phyloP scores from a whole-genome alignment of 2,888 invertebrate genomes.

The Standfussiana lucernea region DNA sequence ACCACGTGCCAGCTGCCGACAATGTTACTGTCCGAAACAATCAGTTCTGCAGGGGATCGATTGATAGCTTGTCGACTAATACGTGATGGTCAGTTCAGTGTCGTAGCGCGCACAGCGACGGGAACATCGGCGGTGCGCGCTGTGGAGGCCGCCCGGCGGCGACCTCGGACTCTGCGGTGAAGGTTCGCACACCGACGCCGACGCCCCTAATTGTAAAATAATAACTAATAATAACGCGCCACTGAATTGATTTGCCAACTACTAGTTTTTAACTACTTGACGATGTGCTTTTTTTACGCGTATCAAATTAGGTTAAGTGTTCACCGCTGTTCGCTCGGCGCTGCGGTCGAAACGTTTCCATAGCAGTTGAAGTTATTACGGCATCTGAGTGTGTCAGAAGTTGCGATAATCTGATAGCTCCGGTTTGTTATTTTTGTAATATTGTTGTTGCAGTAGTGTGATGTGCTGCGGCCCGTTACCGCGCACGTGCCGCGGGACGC shows the following conservation, averaged over 20 bases:
- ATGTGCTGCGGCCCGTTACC: slow-evolving; percentile 12
- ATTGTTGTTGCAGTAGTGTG: slow-evolving; percentile 30
- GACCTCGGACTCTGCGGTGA: slow-evolving; percentile 34
- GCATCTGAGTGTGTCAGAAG: slow-evolving; percentile 41
- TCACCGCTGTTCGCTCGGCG: background rate
- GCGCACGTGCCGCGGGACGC: slow-evolving; percentile 14
- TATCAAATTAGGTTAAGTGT: slow-evolving; percentile 34
- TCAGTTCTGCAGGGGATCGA: background rate
- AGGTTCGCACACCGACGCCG: slow-evolving; percentile 7
- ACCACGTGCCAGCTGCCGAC: background rate
- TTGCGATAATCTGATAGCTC: slow-evolving; percentile 64
- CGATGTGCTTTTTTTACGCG: background rate
- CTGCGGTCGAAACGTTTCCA: slow-evolving; percentile 25
- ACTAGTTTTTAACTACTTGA: background rate
- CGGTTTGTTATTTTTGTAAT: slow-evolving; percentile 50
- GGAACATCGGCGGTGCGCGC: background rate
- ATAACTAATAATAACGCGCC: slow-evolving; percentile 42
- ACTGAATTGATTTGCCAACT: slow-evolving; percentile 32
- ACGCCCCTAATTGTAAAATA: slow-evolving; percentile 43
- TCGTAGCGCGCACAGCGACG: background rate
- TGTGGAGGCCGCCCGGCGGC: slow-evolving; percentile 11
- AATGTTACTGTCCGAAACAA: background rate
- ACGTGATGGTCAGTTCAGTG: background rate
- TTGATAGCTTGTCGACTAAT: background rate
- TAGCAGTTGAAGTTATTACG: slow-evolving; percentile 28